Evolutionary conservation across 2,888 invertebrate genomes (phyloP).

Genomic region (Xestia c-nigrum): DNA sequence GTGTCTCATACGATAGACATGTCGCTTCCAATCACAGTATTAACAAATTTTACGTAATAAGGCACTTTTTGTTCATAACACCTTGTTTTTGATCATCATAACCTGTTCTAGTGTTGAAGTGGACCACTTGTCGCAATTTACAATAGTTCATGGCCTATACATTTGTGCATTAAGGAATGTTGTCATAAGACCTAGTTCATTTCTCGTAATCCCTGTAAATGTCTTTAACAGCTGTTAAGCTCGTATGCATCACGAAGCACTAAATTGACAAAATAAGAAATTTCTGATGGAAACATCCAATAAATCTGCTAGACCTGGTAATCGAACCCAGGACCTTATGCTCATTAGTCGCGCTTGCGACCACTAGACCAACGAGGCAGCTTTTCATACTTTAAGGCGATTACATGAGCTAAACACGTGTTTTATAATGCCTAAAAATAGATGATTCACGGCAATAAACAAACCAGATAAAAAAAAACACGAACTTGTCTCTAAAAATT

Average conservation of each 20-base stretch:
- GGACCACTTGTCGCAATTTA: background rate
- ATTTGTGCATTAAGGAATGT: background rate
- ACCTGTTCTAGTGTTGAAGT: conserved; percentile 39
- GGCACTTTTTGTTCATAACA: conserved; percentile 73
- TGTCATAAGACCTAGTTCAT: background rate
- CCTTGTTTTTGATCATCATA: conserved; percentile 54
- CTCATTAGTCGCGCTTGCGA: too few relatives aligned
- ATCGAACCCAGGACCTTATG: too few relatives aligned
- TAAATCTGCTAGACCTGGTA: too few relatives aligned
- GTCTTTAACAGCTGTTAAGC: background rate
- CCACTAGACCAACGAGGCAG: too few relatives aligned
- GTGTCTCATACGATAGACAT: conserved; percentile 82
- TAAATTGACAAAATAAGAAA: too few relatives aligned
- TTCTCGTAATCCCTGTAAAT: background rate
- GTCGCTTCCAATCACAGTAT: conserved; percentile 58
- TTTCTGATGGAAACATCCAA: too few relatives aligned
- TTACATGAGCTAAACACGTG: too few relatives aligned
- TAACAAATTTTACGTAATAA: conserved; percentile 62
- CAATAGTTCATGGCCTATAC: background rate
- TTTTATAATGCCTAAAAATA: too few relatives aligned
- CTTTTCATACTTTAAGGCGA: too few relatives aligned
- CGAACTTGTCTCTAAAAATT: too few relatives aligned
- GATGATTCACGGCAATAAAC: too few relatives aligned
- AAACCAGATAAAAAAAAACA: too few relatives aligned
- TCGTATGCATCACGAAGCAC: background rate